A percentile compares a stretch with the other conserved stretches of the same genome.
Conservation (phyloP, 2,888 invertebrate species). For the Phasia obesa region DNA sequence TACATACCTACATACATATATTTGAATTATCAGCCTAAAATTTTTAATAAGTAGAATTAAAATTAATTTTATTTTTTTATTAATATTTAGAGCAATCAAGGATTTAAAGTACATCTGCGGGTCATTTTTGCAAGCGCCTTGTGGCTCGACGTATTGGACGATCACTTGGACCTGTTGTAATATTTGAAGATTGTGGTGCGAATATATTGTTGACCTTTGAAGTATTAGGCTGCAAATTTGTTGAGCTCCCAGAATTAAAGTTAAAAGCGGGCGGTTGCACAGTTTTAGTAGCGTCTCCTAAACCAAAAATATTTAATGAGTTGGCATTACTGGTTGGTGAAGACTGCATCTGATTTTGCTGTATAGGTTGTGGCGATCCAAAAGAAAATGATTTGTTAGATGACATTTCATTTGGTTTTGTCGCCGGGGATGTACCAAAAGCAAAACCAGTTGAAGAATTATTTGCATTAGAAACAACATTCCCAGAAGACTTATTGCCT, state of each 20-base stretch:
- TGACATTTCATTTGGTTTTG: conserved; percentile 48
- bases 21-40: background rate
- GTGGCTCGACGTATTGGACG: conserved; percentile 78
- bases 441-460: conserved; percentile 70
- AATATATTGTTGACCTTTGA: conserved; percentile 73
- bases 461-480: conserved; percentile 21
- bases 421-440: conserved; percentile 71
- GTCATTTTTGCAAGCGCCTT: conserved; percentile 77
- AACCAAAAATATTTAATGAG: conserved; percentile 72
- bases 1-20: background rate
- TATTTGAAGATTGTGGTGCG: conserved; percentile 69
- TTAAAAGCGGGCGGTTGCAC: conserved; percentile 70
- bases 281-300: conserved; percentile 46
- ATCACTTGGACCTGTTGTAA: conserved; percentile 64
- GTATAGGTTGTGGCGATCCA: conserved; percentile 56
- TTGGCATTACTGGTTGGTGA: background rate
- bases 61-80: background rate
- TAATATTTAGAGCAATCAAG: background rate
- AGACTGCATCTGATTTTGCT: conserved; percentile 21
- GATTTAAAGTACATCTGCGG: conserved; percentile 42
- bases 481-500: conserved; percentile 12
- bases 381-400: conserved; percentile 74
- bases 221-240: conserved; percentile 39
- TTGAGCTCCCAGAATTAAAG: conserved; percentile 70
- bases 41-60: background rate